phyloP scores from a whole-genome alignment of 2,797 vertebrate genomes.

The Margarornis squamiger region DNA sequence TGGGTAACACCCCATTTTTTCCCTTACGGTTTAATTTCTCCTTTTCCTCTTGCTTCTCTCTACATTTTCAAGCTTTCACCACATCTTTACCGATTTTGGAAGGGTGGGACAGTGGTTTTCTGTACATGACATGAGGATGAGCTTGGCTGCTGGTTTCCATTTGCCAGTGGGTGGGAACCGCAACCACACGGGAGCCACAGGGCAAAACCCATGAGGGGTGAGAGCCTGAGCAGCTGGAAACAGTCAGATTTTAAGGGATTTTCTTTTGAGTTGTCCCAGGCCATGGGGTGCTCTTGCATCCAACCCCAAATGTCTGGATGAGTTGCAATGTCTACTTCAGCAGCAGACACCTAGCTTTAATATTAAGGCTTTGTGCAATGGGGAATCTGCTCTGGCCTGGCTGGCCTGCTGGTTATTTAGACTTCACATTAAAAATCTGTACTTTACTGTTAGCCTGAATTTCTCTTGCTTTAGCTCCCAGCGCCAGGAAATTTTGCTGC shows the following conservation, averaged over 20 bases:
- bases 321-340: neutral
- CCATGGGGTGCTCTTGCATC: neutral
- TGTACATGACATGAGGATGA: neutral
- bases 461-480: conserved; percentile 2
- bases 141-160: neutral
- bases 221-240: neutral
- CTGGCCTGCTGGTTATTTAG: neutral
- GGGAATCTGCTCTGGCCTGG: neutral
- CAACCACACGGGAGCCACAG: neutral
- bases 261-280: neutral
- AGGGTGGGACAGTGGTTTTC: neutral
- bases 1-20: conserved; percentile 52
- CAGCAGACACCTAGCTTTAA: neutral
- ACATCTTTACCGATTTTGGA: neutral
- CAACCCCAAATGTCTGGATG: neutral
- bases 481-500: conserved; percentile 25
- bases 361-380: neutral
- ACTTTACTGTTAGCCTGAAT: neutral
- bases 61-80: neutral
- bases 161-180: neutral
- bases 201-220: neutral
- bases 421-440: neutral
- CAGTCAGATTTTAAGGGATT: neutral
- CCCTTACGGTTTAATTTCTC: conserved; percentile 42
- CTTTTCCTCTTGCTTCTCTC: conserved; percentile 4